Evolutionary conservation across 2,888 invertebrate species (phyloP), one percentile per base, ranked within the genome.

Genomic region (Drosophila hamatofila): DNA sequence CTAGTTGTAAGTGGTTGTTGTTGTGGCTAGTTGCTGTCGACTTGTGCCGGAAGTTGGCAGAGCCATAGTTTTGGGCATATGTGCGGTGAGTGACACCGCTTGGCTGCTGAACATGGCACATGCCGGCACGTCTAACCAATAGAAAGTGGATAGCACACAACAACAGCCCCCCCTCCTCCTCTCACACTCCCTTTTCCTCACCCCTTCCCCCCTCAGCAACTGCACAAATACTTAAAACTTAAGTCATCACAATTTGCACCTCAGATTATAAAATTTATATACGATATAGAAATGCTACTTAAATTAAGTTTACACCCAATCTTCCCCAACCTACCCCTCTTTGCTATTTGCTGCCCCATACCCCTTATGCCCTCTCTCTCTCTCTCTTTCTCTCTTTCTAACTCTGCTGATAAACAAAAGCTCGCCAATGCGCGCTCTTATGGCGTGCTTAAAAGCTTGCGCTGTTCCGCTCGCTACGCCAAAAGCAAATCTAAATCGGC

Each of bases 371-470:
- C 39, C 14, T 49, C 39, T 27, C 33, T 54, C n/a, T 59, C 46
- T 56, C 27, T 56, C 41, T 68, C 41, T 64, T 14, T 61, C 16
- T 37, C 16, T 37, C 37, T 46, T 21, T 59, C 27, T 48, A 23
- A 62, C 18, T 27, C n/a, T 52, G 54, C 27, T 48, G 21, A 61
- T n/a, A 0, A 2, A 37, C 3, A 49, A 73, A 89, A 85, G 85
- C 88, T 85, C 39, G 75, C 89, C 39, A 88, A 60, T 68, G 89
- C 84, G 18, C 87, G 84, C 25, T 85, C 84, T 5, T 89, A 81
- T 48, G 89, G 88, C 49, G 85, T 85, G 51, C 74, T 85, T 37
- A 85, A 85, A 64, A 89, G 89, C 64, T 74, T 85, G 63, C 84
- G 85, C 23, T 72, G 72, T 54, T 85, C 85, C 37, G 85, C 85